Evolutionary conservation across 2,113 vertebrate genomes (phyloP), one percentile per base, ranked within the genome.

Genomic region (Myrmophylax atrothorax): DNA sequence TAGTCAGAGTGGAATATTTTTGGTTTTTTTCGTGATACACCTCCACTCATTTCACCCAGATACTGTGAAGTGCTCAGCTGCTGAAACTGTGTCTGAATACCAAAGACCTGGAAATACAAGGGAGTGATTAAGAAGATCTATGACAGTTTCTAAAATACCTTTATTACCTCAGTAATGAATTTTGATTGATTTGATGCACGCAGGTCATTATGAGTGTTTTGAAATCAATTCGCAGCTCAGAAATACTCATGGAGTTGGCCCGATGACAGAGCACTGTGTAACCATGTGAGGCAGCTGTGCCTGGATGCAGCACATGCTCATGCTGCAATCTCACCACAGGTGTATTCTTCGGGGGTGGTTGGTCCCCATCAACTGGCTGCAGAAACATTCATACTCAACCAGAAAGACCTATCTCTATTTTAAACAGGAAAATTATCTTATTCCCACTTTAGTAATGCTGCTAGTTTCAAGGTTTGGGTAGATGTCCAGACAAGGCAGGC

Each of bases 71-170:
- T 19, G 28, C n/a, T 94, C 19, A 10, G 37, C 50, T 86, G 19
- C n/a, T 86, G 67, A 82, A 91, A 86, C 85, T 31, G n/a, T 56
- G 14, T 20, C 66, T 72, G 72, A 84, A 80, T 69, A 77, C n/a
- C 49, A 80, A 88, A 76, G 70, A 86, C 74, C 29, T 84, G 56
- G 47, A 91, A 94, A 94, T 69, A 82, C 63, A 86, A 86, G 47
- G 44, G 42, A 84, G 59, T 18, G 42, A 93, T 91, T 86, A 90
- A 72, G n/a, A 94, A 97, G 95, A 58, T 66, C 81, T 96, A 18
- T 68, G 81, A 25, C 79, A 67, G 64, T 81, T 93, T 86, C 64
- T 64, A 92, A 72, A 35, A 29, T 42, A 60, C 67, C 42, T 85
- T 94, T 94, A 88, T 85, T 90, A 77, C 56, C 42, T 63, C 8